Conservation (phyloP, 2,888 invertebrate genomes). For the Drymonia ruficornis region DNA sequence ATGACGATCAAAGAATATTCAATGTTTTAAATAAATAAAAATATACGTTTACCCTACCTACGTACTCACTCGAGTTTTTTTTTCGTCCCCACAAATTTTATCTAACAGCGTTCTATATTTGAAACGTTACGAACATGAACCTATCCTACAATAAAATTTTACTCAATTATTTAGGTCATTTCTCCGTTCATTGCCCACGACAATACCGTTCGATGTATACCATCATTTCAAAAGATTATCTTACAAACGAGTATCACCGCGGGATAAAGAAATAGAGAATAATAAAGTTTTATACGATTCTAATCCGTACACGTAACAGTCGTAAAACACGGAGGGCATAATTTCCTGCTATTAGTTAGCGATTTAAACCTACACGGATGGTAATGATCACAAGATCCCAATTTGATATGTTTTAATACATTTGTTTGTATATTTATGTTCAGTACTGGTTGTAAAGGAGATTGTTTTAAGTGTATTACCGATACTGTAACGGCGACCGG, state of each 20-base stretch:
- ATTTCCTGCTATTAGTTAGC: slow-evolving; percentile 39
- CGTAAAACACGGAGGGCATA: slow-evolving; percentile 29
- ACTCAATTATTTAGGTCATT: no score
- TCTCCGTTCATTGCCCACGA: no score
- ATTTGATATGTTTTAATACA: slow-evolving; percentile 21
- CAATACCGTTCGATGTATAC: background rate
- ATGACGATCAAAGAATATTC: no score
- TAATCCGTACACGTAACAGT: slow-evolving; percentile 18
- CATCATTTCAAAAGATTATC: background rate
- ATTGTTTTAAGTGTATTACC: background rate
- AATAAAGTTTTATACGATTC: background rate
- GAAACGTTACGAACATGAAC: no score
- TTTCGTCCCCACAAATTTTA: no score
- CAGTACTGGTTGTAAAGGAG: slow-evolving; percentile 4
- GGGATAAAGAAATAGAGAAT: background rate
- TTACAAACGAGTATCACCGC: background rate
- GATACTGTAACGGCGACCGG: background rate
- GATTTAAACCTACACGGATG: slow-evolving; percentile 24
- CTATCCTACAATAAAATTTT: no score
- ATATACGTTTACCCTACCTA: no score
- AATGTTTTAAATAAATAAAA: no score
- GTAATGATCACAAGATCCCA: slow-evolving; percentile 28
- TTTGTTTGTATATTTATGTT: slow-evolving; percentile 19
- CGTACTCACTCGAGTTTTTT: no score
- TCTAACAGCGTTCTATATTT: no score